Evolutionary conservation across 92 coral and sea anemone species (phyloP).

Genomic region (Palythoa grandiflora): DNA sequence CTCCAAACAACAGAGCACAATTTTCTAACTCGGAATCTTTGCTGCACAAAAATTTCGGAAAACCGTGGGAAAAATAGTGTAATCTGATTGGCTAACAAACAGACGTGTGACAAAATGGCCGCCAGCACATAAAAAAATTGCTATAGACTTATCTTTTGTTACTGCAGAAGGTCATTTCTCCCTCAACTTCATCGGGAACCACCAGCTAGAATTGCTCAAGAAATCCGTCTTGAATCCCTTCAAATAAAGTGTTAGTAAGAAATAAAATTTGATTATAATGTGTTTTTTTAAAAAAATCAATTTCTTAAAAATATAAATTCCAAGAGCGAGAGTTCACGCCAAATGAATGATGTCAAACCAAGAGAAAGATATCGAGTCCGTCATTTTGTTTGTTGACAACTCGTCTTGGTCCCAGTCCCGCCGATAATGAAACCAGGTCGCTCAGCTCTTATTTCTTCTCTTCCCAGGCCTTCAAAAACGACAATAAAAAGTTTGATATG

Average conservation of each 20-base stretch:
- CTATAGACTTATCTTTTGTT: neutral
- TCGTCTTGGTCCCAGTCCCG: conserved; percentile 21
- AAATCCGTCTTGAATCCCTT: conserved; percentile 27
- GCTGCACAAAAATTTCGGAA: too few species aligned
- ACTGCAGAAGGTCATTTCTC: too few species aligned
- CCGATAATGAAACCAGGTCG: conserved; percentile 24
- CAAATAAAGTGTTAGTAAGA: conserved; percentile 27
- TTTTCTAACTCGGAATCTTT: too few species aligned
- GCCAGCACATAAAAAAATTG: too few species aligned
- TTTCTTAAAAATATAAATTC: conserved; percentile 9
- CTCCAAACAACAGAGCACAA: too few species aligned
- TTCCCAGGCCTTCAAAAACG: conserved; percentile 28
- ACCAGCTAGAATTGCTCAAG: conserved; percentile 21
- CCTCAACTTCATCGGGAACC: too few species aligned
- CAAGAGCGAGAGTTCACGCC: conserved; percentile 3
- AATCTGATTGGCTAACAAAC: too few species aligned
- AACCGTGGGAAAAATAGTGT: too few species aligned
- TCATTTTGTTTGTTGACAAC: conserved; percentile 10
- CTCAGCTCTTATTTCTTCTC: conserved; percentile 17
- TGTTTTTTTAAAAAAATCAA: conserved; percentile 1
- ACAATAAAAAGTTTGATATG: conserved; percentile 29
- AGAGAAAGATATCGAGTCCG: neutral
- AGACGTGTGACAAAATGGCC: too few species aligned
- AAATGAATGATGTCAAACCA: conserved; percentile 3
- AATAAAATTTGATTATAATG: conserved; percentile 8